phyloP scores from a whole-genome alignment of 2,113 vertebrate species.

The Caloenas nicobarica region DNA sequence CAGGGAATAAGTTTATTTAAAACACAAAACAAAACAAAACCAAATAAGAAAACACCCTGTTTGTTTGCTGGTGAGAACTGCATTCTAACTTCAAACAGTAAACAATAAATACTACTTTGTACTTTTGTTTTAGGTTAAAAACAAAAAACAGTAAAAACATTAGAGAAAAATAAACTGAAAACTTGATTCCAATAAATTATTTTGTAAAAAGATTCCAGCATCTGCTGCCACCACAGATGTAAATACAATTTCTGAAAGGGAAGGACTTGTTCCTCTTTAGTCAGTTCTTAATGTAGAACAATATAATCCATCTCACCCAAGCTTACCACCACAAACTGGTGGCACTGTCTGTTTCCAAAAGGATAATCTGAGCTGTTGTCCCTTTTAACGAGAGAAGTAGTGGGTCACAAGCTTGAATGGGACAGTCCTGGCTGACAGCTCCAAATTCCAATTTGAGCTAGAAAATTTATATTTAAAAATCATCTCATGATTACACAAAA shows the following conservation, averaged over 20 bases:
- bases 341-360: not conserved
- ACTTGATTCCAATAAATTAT: conserved; percentile 47
- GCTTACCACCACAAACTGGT: not conserved
- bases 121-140: conserved; percentile 47
- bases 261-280: not conserved
- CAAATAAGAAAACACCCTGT: conserved; percentile 1
- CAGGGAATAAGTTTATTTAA: not conserved
- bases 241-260: not conserved
- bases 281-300: not conserved
- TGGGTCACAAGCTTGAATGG: not conserved
- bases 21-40: not conserved
- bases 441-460: not conserved
- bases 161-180: conserved; percentile 43
- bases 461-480: not conserved
- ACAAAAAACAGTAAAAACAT: conserved; percentile 45
- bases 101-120: conserved; percentile 33
- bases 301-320: not conserved
- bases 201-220: conserved; percentile 32
- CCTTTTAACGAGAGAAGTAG: not conserved
- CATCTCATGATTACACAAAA: not conserved
- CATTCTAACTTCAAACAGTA: conserved; percentile 36
- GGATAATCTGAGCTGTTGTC: not conserved
- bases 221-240: conserved; percentile 3
- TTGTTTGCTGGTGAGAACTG: conserved; percentile 18
- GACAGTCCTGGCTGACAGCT: not conserved